Base-by-base conservation (phyloP, 2,888 invertebrate genomes). In the Volucella inanis region DNA sequence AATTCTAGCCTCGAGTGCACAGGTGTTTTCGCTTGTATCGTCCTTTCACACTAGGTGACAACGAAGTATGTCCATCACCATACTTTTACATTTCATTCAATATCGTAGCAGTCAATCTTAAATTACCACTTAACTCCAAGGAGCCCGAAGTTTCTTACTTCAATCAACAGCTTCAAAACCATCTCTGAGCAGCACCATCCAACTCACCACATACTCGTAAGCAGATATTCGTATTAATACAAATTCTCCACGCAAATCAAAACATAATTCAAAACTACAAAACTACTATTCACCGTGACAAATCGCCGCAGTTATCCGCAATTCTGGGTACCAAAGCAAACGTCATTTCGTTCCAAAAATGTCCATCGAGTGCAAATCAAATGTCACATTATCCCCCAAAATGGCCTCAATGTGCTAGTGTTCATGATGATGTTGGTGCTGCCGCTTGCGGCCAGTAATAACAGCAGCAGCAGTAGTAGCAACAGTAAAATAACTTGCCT, bases 181-280 rank as follows among this genome's bases (percentile, higher is more conserved):
- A 4, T 31, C 6, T 31, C 31, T 31, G 31, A 31, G 6, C 31
- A 31, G 6, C 31, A 4, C 31, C 6, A 31, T 31, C 31, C 6
- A 31, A 43, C 59, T 59, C 43, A 41, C 59, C 43, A 52, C 14
- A 8, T 38, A 61, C 62, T 71, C 31, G 39, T 49, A 55, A 22
- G 39, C 52, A 75, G 52, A 68, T 22, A 52, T 65, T 61, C 49
- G 64, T 72, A 72, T 85, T 85, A 85, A 67, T 38, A 39, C 10
- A 47, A 59, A 85, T 85, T 77, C 71, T 76, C 41, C 47, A 72
- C 64, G 64, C 31, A 67, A 38, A 80, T 81, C 80, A 67, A 85
- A 80, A 62, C 22, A 54, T 72, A 61, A 72, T 76, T 62, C 31
- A 10, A 57, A 68, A 68, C 57, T n/a, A n/a, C n/a, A n/a, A n/a